Evolutionary conservation across 2,113 vertebrate genomes (phyloP).

Genomic region (Bos javanicus): DNA sequence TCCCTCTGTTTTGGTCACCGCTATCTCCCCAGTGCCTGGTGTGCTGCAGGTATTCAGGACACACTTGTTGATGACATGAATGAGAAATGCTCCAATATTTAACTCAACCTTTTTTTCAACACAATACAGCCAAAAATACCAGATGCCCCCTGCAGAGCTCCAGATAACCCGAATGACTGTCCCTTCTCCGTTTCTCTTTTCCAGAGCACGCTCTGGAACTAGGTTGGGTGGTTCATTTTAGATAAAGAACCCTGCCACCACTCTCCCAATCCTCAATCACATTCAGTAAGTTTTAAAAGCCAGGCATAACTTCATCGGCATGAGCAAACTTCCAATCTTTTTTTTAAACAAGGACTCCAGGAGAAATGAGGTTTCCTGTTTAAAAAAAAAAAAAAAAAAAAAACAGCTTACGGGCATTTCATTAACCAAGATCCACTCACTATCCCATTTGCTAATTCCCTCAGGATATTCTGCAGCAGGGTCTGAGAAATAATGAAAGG

Average conservation of each 20-base stretch:
- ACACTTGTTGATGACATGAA: not conserved
- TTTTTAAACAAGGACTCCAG: not conserved
- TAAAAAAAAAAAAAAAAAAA: not conserved
- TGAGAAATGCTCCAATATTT: not conserved
- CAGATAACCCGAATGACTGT: not conserved
- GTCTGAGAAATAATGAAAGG: not conserved
- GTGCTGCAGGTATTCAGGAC: not conserved
- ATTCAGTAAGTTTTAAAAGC: not conserved
- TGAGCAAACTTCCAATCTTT: not conserved
- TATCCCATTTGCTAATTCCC: not conserved
- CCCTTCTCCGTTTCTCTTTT: not conserved
- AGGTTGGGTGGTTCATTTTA: not conserved
- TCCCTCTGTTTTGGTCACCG: not conserved
- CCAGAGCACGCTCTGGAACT: not conserved
- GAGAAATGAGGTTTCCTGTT: not conserved
- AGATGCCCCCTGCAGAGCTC: not conserved
- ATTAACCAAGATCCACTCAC: constrained; percentile 1
- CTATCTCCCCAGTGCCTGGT: not conserved
- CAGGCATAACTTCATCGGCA: not conserved
- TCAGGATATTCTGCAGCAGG: not conserved
- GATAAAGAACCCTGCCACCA: not conserved
- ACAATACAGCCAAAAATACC: not conserved
- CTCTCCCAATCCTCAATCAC: not conserved
- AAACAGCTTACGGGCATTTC: not conserved
- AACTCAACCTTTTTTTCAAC: not conserved